Evolutionary conservation across 2,888 invertebrate genomes (phyloP).

Genomic region (Diaprepes abbreviatus): DNA sequence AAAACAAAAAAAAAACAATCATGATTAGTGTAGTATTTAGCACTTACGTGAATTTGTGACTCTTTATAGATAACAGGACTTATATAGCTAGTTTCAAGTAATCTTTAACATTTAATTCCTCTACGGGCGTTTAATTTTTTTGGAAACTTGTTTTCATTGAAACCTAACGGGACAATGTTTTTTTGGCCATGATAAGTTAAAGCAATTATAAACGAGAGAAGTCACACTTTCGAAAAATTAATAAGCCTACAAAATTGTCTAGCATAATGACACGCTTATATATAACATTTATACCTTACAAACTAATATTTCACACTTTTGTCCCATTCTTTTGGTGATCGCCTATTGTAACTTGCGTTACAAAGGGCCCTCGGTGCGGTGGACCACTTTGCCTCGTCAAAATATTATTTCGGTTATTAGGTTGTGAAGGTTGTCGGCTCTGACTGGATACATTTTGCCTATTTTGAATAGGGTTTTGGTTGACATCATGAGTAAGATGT

Average conservation of each 20-base stretch:
- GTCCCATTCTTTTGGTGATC: conserved; percentile 68
- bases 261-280: conserved; percentile 7
- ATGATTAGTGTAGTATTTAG: no score
- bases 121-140: no score
- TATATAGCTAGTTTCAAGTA: no score
- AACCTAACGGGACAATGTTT: no score
- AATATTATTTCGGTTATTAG: conserved; percentile 40
- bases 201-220: no score
- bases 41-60: no score
- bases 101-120: no score
- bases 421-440: conserved; percentile 42
- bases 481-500: conserved; percentile 34
- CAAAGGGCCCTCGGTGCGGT: conserved; percentile 69
- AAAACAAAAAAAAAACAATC: no score
- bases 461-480: conserved; percentile 35
- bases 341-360: conserved; percentile 75
- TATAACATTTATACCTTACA: not conserved
- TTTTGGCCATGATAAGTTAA: not conserved
- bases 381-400: conserved; percentile 46
- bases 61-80: no score
- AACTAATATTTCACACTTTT: conserved; percentile 60
- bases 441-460: conserved; percentile 18
- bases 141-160: no score
- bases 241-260: conserved; percentile 23
- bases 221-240: no score